Base-by-base conservation (phyloP, 2,113 vertebrate species). In the Tragulus kanchil region DNA sequence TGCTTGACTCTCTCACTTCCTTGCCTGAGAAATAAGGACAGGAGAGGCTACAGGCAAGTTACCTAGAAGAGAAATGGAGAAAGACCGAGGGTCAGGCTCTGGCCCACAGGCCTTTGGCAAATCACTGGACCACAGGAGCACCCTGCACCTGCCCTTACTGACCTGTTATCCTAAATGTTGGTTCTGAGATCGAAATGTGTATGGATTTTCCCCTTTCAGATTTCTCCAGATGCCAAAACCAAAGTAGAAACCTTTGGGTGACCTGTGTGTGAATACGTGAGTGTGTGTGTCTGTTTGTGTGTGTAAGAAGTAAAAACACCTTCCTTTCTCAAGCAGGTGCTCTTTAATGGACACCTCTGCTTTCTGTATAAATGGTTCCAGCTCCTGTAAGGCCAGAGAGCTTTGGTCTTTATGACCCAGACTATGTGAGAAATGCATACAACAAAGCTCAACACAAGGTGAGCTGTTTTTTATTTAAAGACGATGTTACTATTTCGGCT, bases 231-330 rank as follows among this genome's bases (percentile, higher is more conserved):
- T 1, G 4, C 14, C 62, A 56, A 42, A 28, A 31, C n/a, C 26
- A 36, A 9, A 6, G 25, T 48, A 31, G 21, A 28, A 16, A 14
- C 2, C 52, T 25, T 54, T 5, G 0, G 9, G 0, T 36, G 73
- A 16, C n/a, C 21, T 36, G 50, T n/a, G 14, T 3, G 12, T 48
- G 67, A 86, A 13, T 19, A 19, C 0, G 3, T 23, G 6, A 1
- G 2, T 1, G 54, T 10, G 6, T 8, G 25, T 3, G 12, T 3
- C 4, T 12, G 23, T 58, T n/a, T 36, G 31, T 9, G 28, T 10
- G 25, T 4, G 36, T 36, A 36, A 3, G 23, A 28, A 85, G 52
- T 23, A 6, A 50, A 62, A 59, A 17, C 15, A 9, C 2, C 4
- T 54, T 23, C 69, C 73, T 73, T 81, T 56, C 64, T 73, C 42